Conservation (phyloP, 2,888 invertebrate species). For the Troides helena region DNA sequence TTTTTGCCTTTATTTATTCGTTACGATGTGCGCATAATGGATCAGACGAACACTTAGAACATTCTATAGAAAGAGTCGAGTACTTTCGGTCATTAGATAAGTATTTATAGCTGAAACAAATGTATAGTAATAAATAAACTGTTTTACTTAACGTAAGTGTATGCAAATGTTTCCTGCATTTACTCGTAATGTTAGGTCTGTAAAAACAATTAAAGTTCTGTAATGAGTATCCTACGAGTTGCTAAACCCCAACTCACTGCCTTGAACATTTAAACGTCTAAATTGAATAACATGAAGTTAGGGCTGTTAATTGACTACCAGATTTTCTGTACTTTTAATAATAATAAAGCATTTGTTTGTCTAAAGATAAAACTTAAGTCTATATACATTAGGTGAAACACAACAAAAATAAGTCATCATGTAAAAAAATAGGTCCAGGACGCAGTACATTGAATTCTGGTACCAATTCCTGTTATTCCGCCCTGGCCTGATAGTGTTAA, state of each 20-base stretch:
- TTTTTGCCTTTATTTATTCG: slow-evolving; percentile 78
- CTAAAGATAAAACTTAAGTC: no score
- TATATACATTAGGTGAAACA: no score
- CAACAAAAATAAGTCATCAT: no score
- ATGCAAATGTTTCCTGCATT: neutral
- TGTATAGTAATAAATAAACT: slow-evolving; percentile 20
- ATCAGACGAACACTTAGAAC: slow-evolving; percentile 69
- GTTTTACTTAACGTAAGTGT: neutral
- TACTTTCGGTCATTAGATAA: slow-evolving; percentile 32
- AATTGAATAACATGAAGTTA: slow-evolving; percentile 60
- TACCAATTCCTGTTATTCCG: no score
- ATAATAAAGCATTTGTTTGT: no score
- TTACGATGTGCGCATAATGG: slow-evolving; percentile 77
- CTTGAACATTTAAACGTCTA: slow-evolving; percentile 57
- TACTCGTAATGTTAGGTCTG: slow-evolving; percentile 34
- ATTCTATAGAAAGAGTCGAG: slow-evolving; percentile 50
- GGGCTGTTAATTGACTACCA: slow-evolving; percentile 17
- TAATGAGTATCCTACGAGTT: slow-evolving; percentile 59
- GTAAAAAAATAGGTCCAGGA: no score
- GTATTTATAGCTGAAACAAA: slow-evolving; percentile 27
- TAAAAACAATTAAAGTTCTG: slow-evolving; percentile 73
- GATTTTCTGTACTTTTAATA: neutral
- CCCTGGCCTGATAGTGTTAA: no score
- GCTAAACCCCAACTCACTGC: slow-evolving; percentile 57
- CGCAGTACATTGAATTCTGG: no score